A percentile compares a stretch with the other conserved stretches of the same genome.
These are phyloP conservation scores for Hydraecia micacea DNA, from an alignment of 2,888 invertebrate genomes.

Conservation along the genomic window DNA sequence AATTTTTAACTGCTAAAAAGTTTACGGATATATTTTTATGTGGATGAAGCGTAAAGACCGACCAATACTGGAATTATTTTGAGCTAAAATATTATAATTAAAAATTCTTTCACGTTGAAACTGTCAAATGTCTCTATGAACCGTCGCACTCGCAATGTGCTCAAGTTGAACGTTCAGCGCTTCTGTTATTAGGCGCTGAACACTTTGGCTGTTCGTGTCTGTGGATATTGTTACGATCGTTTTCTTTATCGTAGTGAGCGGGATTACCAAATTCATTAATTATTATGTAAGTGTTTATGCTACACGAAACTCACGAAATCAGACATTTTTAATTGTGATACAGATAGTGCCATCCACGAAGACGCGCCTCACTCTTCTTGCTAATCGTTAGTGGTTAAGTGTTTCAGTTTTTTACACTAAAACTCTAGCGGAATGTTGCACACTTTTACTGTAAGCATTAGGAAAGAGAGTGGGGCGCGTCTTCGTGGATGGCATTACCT, in stretches of 20 bases:
- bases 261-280: constrained; percentile 1
- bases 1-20: constrained; percentile 32
- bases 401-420: no score
- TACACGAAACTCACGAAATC: neutral
- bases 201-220: neutral
- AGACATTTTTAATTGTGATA: no score
- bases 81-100: constrained; percentile 25
- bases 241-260: neutral
- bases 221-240: neutral
- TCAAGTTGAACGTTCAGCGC: neutral
- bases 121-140: constrained; percentile 16
- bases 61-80: constrained; percentile 16
- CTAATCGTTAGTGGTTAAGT: no score
- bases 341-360: no score
- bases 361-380: no score
- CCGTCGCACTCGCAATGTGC: neutral
- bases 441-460: no score
- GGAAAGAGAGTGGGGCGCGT: no score
- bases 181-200: neutral
- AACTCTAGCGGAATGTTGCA: no score
- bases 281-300: neutral
- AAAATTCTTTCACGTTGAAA: constrained; percentile 28
- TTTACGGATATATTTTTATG: constrained; percentile 47
- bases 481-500: no score
- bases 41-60: constrained; percentile 35